phyloP scores from a whole-genome alignment of 2,797 vertebrate genomes.

The Aphelocoma californica region DNA sequence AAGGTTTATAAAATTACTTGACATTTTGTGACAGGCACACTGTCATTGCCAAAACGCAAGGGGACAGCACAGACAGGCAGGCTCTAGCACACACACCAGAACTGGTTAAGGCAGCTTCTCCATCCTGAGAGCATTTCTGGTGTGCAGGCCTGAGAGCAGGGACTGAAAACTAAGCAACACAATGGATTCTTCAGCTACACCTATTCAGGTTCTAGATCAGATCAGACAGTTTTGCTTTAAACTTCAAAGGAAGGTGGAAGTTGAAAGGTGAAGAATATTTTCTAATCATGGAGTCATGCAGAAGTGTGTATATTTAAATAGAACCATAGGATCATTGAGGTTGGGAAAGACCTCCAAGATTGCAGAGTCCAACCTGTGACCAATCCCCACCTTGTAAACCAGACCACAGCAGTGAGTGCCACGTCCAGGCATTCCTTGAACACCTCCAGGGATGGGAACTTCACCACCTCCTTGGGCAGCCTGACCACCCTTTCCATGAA shows the following conservation, averaged over 20 bases:
- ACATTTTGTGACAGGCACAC: not conserved
- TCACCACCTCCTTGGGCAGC: not conserved
- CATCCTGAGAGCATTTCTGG: not conserved
- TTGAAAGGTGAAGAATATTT: not conserved
- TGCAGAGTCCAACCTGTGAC: rapidly evolving
- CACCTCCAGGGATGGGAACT: not conserved
- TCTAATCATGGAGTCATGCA: not conserved
- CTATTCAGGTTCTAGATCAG: not conserved
- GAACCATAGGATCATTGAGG: not conserved
- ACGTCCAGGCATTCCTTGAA: rapidly evolving
- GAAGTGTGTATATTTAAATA: not conserved
- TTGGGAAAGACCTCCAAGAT: not conserved
- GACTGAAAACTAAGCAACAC: not conserved
- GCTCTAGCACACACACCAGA: not conserved
- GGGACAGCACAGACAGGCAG: not conserved
- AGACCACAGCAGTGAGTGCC: not conserved
- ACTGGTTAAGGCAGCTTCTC: not conserved
- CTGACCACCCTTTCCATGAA: not conserved
- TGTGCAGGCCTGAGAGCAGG: not conserved
- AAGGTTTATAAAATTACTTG: not conserved
- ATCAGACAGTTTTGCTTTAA: not conserved
- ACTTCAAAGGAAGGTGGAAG: not conserved
- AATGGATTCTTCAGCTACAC: not conserved
- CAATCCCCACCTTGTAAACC: too few relatives aligned
- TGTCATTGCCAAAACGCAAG: not conserved